Evolutionary conservation across 1,140 invertebrate species (phyloP), one percentile per base, ranked within the genome.

Genomic region (Theocolax elegans): DNA sequence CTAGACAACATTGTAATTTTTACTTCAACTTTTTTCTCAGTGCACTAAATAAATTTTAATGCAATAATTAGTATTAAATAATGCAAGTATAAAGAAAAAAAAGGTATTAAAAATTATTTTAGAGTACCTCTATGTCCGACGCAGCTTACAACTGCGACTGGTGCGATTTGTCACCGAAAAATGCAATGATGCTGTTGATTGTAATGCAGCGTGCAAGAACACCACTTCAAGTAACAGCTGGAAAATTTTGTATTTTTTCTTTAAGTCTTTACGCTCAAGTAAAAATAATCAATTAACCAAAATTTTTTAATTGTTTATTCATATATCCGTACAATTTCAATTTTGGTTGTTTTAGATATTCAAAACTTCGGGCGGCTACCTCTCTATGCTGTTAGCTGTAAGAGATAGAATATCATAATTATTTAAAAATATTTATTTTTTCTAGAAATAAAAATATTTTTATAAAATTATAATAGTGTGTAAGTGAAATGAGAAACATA

Each of bases 291-390:
- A n/a, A n/a, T n/a, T n/a, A n/a, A n/a, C n/a, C n/a, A n/a, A n/a
- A n/a, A n/a, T n/a, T n/a, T n/a, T n/a, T n/a, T n/a, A n/a, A n/a
- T 1, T 40, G 1, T 15, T 64, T 3, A 48, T 17, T 35, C 29
- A 31, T 27, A 3, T 44, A 1, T 44, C 27, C 8, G 2, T n/a
- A n/a, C 8, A 7, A 60, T 40, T 15, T n/a, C n/a, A n/a, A 9
- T 15, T 8, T 8, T 59, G 23, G 48, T 40, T 38, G 42, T 53
- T 76, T 21, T 54, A 79, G 77, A 46, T 79, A 38, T 42, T 80
- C 0, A 79, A 77, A 68, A 78, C 49, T 44, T 76, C 79, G 8
- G 17, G 74, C 21, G 69, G 71, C 15, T 80, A 80, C 29, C 59
- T 79, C 23, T 80, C 78, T 0, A 76, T 75, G 27, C 19, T 80